Evolutionary conservation across 1,140 invertebrate species (phyloP).

Genomic region (Mycetomoellerius zeteki): DNA sequence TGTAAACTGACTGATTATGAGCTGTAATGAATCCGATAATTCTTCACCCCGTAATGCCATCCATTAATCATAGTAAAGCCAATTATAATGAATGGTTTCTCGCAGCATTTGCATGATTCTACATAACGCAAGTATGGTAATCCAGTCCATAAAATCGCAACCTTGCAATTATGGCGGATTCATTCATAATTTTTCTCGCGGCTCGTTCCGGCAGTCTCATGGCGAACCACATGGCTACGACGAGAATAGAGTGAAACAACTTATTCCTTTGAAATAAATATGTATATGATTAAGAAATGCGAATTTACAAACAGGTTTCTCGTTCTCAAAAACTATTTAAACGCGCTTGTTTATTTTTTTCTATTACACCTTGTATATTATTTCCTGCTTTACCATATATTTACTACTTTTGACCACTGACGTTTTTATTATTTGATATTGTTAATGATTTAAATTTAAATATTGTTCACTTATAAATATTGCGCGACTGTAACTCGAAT

Average conservation of each 20-base stretch:
- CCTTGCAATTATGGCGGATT: slow-evolving; percentile 51
- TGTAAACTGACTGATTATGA: slow-evolving; percentile 60
- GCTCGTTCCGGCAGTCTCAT: slow-evolving; percentile 60
- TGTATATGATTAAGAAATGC: no score
- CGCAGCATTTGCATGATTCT: slow-evolving; percentile 48
- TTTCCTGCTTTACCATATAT: no score
- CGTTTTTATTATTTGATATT: slow-evolving; percentile 10
- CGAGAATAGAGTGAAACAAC: slow-evolving; percentile 25
- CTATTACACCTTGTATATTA: background rate
- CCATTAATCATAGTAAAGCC: slow-evolving; percentile 64
- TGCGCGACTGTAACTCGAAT: background rate
- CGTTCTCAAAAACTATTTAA: background rate
- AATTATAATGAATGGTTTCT: slow-evolving; percentile 61
- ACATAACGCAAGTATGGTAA: slow-evolving; percentile 60
- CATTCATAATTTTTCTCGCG: slow-evolving; percentile 63
- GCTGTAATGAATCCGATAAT: slow-evolving; percentile 50
- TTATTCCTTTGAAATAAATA: background rate
- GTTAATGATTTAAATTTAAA: background rate
- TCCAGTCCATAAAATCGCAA: slow-evolving; percentile 47
- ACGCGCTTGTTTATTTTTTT: background rate
- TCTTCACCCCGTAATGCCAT: slow-evolving; percentile 50
- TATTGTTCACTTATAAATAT: background rate
- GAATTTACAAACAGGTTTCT: background rate
- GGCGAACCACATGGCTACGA: background rate
- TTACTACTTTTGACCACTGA: background rate